phyloP scores from a whole-genome alignment of 2,113 vertebrate genomes.

The Hippolais icterina region DNA sequence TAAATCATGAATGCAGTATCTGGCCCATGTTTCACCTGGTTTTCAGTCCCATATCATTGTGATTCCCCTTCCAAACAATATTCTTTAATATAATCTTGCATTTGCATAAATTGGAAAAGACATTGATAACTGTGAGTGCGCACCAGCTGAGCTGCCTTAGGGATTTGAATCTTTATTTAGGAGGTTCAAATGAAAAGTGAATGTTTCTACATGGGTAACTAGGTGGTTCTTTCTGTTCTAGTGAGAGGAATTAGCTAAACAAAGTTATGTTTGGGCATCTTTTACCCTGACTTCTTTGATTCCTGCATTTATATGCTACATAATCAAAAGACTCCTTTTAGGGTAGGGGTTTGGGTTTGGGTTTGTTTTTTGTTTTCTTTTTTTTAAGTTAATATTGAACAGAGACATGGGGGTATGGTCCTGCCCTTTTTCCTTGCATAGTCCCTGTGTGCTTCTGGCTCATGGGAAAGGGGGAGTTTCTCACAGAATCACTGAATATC shows the following conservation, averaged over 20 bases:
- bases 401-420: not conserved
- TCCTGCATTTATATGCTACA: not conserved
- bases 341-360: not conserved
- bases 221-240: not conserved
- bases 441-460: not conserved
- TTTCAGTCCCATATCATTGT: not conserved
- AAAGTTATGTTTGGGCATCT: not conserved
- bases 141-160: not conserved
- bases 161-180: not conserved
- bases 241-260: not conserved
- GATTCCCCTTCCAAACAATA: not conserved
- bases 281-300: not conserved
- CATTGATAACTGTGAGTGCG: not conserved
- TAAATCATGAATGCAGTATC: not conserved
- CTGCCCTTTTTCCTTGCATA: not conserved
- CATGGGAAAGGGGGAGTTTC: not conserved
- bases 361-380: not conserved
- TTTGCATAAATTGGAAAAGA: not conserved
- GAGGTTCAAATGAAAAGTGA: not conserved
- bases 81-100: not conserved
- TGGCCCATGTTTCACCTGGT: not conserved
- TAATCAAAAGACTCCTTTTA: not conserved
- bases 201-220: not conserved
- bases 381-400: not conserved
- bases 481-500: not conserved